These are phyloP conservation scores for Halcyon chelicuti DNA, from an alignment of 2,797 vertebrate genomes.

Conservation along the genomic window DNA sequence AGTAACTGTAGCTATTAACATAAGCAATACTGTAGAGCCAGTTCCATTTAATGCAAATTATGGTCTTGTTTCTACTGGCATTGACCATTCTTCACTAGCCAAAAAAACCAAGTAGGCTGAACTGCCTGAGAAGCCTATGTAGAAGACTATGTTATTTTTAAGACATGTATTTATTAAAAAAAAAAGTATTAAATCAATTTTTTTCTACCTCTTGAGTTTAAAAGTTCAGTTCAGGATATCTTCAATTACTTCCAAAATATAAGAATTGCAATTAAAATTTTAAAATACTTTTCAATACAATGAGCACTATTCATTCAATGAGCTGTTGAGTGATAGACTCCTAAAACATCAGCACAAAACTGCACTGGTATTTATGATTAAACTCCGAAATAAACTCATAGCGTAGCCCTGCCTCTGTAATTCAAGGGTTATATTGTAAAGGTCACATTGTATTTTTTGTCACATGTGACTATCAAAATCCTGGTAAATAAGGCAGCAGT, in stretches of 20 bases:
- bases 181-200: not conserved
- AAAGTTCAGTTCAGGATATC: not conserved
- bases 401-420: not conserved
- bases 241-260: not conserved
- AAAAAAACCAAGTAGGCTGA: not conserved
- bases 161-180: not conserved
- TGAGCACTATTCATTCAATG: not conserved
- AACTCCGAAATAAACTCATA: not conserved
- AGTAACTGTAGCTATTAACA: constrained; percentile 30
- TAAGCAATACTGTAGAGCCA: not conserved
- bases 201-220: not conserved
- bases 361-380: not conserved
- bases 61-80: not conserved
- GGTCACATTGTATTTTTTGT: not conserved
- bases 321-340: not conserved
- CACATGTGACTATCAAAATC: not conserved
- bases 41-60: constrained; percentile 35
- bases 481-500: not conserved
- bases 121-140: not conserved
- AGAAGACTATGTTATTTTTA: not conserved
- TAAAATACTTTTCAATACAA: not conserved
- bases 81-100: not conserved
- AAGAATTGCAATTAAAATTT: not conserved
- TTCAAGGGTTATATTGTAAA: not conserved
- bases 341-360: not conserved